These are phyloP conservation scores for Chrysaora quinquecirrha DNA, from an alignment of 30 jellyfish, hydroid and myxozoan species.

Conservation along the genomic window DNA sequence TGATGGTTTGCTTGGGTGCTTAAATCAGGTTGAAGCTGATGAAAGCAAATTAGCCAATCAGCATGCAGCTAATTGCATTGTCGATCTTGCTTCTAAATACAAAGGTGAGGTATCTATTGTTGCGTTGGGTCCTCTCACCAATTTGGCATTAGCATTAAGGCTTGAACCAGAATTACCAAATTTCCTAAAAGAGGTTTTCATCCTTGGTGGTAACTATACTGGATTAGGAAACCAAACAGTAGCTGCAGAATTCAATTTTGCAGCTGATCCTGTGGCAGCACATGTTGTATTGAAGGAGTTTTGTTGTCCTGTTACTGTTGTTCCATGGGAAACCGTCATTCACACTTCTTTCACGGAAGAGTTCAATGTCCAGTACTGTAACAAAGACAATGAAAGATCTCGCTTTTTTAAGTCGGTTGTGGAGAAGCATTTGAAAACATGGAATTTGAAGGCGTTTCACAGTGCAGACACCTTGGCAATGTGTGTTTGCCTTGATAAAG, in stretches of 20 bases:
- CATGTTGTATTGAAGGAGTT: conserved; percentile 79
- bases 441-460: not conserved
- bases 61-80: conserved; percentile 76
- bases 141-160: conserved; percentile 85
- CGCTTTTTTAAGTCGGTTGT: conserved; percentile 41
- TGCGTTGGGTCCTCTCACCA: conserved; percentile 95
- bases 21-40: conserved; percentile 27
- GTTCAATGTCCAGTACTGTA: conserved; percentile 12
- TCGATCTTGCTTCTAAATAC: conserved; percentile 68
- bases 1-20: conserved; percentile 81
- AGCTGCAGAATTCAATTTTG: conserved; percentile 90
- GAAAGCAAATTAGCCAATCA: conserved; percentile 56
- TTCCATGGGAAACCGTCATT: conserved; percentile 89
- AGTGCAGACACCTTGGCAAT: conserved; percentile 81
- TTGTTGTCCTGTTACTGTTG: conserved; percentile 65
- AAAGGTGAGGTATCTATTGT: conserved; percentile 72
- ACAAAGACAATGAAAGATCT: conserved; percentile 66
- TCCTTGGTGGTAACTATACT: conserved; percentile 90
- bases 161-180: conserved; percentile 72
- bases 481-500: conserved; percentile 71
- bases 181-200: conserved; percentile 68
- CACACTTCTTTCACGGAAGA: conserved; percentile 40
- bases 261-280: conserved; percentile 87
- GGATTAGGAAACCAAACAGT: conserved; percentile 82
- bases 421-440: conserved; percentile 13